Base-by-base conservation (phyloP, 1,140 invertebrate species). In the Atta texana region DNA sequence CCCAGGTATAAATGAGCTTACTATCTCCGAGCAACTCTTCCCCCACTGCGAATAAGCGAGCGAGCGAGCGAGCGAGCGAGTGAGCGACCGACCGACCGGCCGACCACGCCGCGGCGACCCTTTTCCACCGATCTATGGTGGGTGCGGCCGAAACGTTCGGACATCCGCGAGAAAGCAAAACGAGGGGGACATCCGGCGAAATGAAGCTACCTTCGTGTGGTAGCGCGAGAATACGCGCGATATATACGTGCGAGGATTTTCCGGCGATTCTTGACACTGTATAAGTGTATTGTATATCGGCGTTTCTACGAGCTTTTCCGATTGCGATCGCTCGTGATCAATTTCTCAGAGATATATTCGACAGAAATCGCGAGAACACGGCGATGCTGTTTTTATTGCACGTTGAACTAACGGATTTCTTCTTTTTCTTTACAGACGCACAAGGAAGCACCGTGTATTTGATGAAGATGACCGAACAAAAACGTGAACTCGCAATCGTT, bases 1-100 rank as follows among this genome's bases (percentile, higher is more conserved):
- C 68, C 68, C 84, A 80, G 86, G 88, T 91, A 93, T 91, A 93
- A 93, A 93, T 92, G 92, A 92, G 86, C 88, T 80, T 86, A 69
- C 87, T 93, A 92, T 93, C 91, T 91, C 81, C 66, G 75, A 78
- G 59, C 74, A 88, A 88, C 81, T 74, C 80, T 87, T 77, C 72
- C 64, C 71, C 64, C 66, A 88, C 68, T 66, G 31, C 39, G 53
- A 16, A 12, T 18, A 44, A 49, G 3, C 0, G n/a, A 44, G 34
- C 10, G n/a, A 69, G 66, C 5, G n/a, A 24, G 24, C 8, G 74
- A 63, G 21, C 34, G 74, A 49, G n/a, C 57, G 74, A 31, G 14
- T 34, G 59, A 49, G 7, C 39, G 59, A 24, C 31, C 64, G 64
- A 6, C 18, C 64, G 64, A 3, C 31, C 64, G 64, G 0, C 18